Conservation (phyloP, 1,140 invertebrate genomes). For the Neuroterus valhalla region DNA sequence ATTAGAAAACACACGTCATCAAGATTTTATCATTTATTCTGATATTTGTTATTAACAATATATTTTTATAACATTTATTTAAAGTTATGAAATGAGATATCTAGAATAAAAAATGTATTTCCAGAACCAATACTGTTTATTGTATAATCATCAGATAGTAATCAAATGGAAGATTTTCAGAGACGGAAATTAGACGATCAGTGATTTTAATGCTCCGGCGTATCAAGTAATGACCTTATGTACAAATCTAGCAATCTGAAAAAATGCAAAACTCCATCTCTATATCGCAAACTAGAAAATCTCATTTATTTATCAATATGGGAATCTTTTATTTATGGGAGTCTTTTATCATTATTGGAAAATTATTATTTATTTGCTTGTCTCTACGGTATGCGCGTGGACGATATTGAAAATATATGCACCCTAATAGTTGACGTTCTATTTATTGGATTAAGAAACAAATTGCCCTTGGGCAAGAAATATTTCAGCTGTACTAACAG, state of each 20-base stretch:
- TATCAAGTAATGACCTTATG: neutral
- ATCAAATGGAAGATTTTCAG: neutral
- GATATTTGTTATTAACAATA: neutral
- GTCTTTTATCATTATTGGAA: too few species aligned
- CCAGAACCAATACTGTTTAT: too few species aligned
- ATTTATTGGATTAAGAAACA: neutral
- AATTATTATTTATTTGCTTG: too few species aligned
- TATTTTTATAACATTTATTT: neutral
- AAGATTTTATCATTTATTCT: slow-evolving; percentile 9
- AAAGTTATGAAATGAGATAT: neutral
- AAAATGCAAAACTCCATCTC: neutral
- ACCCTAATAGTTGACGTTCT: too few species aligned
- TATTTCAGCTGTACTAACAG: slow-evolving; percentile 1
- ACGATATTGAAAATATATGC: too few species aligned
- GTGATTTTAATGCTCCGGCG: neutral
- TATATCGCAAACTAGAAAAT: neutral
- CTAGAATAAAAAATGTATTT: neutral
- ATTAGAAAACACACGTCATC: neutral
- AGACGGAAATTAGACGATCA: neutral
- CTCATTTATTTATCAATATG: too few species aligned
- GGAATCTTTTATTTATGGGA: neutral
- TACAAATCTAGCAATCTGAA: neutral
- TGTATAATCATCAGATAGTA: too few species aligned
- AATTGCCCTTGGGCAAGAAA: slow-evolving; percentile 17
- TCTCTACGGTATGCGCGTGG: too few species aligned